phyloP scores from a whole-genome alignment of 2,113 vertebrate genomes.

The Psephotus haematonotus region DNA sequence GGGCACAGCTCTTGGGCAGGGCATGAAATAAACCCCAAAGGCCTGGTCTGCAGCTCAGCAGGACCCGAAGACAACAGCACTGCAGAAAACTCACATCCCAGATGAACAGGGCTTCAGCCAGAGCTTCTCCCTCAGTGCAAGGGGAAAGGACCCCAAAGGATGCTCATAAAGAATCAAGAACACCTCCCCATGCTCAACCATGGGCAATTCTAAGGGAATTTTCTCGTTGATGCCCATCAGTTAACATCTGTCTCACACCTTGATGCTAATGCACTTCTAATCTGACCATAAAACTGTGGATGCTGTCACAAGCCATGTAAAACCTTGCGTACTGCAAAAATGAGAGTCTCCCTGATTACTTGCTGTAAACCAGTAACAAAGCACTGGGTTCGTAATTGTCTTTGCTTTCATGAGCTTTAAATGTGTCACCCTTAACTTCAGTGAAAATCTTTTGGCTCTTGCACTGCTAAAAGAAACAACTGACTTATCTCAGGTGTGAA shows the following conservation, averaged over 20 bases:
- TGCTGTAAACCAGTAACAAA: background rate
- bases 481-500: background rate
- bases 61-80: background rate
- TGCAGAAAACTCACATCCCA: background rate
- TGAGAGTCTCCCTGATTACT: background rate
- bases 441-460: background rate
- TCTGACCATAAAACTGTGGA: background rate
- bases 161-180: background rate
- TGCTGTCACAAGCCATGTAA: background rate
- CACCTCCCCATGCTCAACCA: background rate
- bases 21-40: background rate
- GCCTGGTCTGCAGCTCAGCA: background rate
- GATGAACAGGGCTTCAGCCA: background rate
- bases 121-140: background rate
- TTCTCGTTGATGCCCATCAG: background rate
- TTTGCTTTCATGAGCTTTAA: background rate
- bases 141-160: background rate
- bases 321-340: background rate
- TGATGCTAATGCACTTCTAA: background rate
- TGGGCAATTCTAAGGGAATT: background rate
- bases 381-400: background rate
- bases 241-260: background rate
- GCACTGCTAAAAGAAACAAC: background rate
- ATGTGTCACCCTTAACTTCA: accelerated
- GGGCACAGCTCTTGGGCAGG: background rate